Conservation (phyloP, 2,113 vertebrate genomes). For the Chaetops frenatus region DNA sequence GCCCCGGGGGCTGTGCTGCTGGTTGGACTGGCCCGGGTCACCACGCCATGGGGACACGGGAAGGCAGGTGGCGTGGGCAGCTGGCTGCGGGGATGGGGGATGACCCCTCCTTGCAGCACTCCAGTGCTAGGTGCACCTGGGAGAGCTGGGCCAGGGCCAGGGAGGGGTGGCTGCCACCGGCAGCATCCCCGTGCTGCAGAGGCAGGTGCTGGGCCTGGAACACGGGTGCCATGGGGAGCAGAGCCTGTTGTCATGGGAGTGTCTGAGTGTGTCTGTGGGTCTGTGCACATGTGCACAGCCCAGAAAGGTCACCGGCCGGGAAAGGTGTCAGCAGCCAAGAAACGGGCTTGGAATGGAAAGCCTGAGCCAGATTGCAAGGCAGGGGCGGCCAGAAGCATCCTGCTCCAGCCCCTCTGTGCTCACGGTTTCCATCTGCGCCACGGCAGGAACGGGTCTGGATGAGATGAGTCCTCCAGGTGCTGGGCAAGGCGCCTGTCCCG, state of each 20-base stretch:
- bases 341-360: neutral
- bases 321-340: slow-evolving; percentile 13
- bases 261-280: neutral
- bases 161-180: fast-evolving
- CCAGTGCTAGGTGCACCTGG: fast-evolving
- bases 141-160: neutral
- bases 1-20: neutral
- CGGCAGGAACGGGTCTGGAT: fast-evolving
- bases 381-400: neutral
- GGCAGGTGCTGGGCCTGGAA: fast-evolving
- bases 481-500: fast-evolving
- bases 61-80: fast-evolving
- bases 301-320: neutral
- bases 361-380: neutral
- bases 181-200: fast-evolving
- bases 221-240: fast-evolving
- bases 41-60: neutral
- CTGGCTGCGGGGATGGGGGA: neutral
- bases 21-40: neutral
- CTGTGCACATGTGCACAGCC: neutral
- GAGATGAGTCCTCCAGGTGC: neutral
- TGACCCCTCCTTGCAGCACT: neutral
- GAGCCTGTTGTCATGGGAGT: neutral
- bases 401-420: neutral
- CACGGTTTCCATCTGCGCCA: neutral